Evolutionary conservation across 1,140 invertebrate species (phyloP), one percentile per base, ranked within the genome.

Genomic region (Tribolium castaneum): DNA sequence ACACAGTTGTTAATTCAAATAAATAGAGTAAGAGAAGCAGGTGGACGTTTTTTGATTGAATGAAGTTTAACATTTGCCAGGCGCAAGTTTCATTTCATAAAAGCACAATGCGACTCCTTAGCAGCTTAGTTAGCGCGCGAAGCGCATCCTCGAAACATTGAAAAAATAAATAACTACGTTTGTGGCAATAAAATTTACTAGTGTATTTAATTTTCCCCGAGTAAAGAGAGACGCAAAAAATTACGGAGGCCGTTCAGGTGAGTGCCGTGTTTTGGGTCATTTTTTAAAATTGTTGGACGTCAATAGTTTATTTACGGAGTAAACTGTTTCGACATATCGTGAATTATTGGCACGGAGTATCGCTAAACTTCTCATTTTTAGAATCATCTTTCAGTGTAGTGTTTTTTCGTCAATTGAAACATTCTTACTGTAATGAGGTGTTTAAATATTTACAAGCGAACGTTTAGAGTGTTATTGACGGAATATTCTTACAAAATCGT

Each of bases 61-160:
- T 45, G 39, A n/a, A 45, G 39, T 45, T 45, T 45, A 45, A 45
- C 9, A 45, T 45, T 45, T 73, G 71, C 45, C 71, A 73, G 71
- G 71, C 71, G 71, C 70, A 30, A 25, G 71, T 73, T 73, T 54
- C 71, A 54, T 34, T 73, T 73, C 50, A 73, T 73, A 73, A 73
- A 73, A 73, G 49, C 71, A 52, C 70, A 73, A 51, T 54, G 52
- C 52, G 49, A 54, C 25, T 54, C 34, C 70, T 73, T 16, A 9
- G 16, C 49, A 73, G 71, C 25, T 73, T 73, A 73, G 71, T 73
- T 73, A 14, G 71, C 52, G 71, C 71, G 71, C 52, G 71, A 54
- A 73, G 71, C 50, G 71, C 71, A 73, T 73, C 71, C 45, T 73
- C 52, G 39, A 73, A 54, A 73, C 71, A 73, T 50, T 51, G 5